Percentiles rank a stretch among this genome's conserved stretches.
These are phyloP conservation scores for Mythimna albipuncta DNA, from an alignment of 2,888 invertebrate genomes.

Conservation along the genomic window DNA sequence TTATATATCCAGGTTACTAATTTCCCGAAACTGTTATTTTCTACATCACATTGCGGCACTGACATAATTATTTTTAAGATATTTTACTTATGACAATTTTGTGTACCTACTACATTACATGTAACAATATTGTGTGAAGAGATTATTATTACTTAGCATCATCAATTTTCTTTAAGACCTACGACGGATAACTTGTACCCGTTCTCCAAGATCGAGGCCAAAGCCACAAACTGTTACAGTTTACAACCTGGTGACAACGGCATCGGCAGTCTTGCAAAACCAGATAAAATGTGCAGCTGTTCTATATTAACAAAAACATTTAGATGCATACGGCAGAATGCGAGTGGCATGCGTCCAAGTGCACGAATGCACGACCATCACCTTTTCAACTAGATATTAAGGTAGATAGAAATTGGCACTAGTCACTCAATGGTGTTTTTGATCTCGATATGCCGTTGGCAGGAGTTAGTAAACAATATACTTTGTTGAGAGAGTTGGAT, in stretches of 20 bases:
- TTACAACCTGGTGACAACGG: slow-evolving; percentile 1
- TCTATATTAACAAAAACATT: slow-evolving; percentile 42
- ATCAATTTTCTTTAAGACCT: not conserved
- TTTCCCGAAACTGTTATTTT: not conserved
- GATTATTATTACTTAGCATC: too few relatives aligned
- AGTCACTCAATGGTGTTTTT: slow-evolving; percentile 37
- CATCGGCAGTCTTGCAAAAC: slow-evolving; percentile 5
- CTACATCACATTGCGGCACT: too few relatives aligned
- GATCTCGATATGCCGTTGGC: slow-evolving; percentile 34
- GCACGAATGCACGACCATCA: slow-evolving; percentile 24
- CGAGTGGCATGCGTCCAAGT: slow-evolving; percentile 36
- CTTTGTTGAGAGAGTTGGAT: slow-evolving; percentile 8
- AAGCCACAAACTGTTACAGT: slow-evolving; percentile 11
- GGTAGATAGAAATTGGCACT: slow-evolving; percentile 47
- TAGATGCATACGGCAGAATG: slow-evolving; percentile 30
- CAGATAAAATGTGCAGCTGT: slow-evolving; percentile 26
- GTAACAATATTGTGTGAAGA: too few relatives aligned
- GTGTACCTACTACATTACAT: too few relatives aligned
- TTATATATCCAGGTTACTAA: not conserved
- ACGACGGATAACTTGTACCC: not conserved
- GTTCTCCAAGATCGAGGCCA: slow-evolving; percentile 3
- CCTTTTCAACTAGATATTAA: slow-evolving; percentile 28
- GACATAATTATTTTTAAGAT: too few relatives aligned
- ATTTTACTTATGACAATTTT: too few relatives aligned
- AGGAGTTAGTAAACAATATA: slow-evolving; percentile 39